Percentiles rank a stretch among this genome's conserved stretches.
Conservation (phyloP, 2,113 vertebrate species). For the Heterotilapia buettikoferi region DNA sequence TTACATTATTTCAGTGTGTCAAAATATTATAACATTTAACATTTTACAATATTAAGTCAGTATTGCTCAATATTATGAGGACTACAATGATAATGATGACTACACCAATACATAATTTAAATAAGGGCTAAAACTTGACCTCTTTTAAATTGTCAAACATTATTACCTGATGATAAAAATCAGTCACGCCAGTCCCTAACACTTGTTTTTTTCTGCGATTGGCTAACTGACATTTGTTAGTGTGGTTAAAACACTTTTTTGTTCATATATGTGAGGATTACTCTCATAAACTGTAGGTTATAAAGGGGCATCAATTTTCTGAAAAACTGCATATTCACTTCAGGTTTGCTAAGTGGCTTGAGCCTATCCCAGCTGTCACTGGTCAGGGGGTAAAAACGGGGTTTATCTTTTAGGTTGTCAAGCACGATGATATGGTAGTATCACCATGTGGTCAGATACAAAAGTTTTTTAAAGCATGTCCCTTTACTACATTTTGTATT, state of each 20-base stretch:
- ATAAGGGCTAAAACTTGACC: not conserved
- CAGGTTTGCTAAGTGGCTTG: not conserved
- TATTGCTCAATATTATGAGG: not conserved
- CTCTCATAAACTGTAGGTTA: not conserved
- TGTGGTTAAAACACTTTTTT: not conserved
- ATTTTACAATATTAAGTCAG: not conserved
- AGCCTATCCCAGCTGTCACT: fast-evolving
- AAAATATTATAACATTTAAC: no score
- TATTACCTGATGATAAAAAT: not conserved
- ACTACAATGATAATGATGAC: not conserved
- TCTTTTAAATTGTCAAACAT: not conserved
- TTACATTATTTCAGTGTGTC: no score
- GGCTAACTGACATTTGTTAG: not conserved
- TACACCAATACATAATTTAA: fast-evolving
- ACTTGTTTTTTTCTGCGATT: not conserved
- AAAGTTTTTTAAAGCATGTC: not conserved
- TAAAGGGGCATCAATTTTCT: not conserved
- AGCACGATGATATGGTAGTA: not conserved
- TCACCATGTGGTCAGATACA: not conserved
- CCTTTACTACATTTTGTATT: not conserved
- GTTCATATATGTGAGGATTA: not conserved
- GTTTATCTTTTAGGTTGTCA: not conserved
- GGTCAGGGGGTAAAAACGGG: fast-evolving
- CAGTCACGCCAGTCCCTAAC: not conserved
- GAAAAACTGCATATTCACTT: not conserved